phyloP scores from a whole-genome alignment of 2,888 invertebrate genomes.

The Agrotis ipsilon region DNA sequence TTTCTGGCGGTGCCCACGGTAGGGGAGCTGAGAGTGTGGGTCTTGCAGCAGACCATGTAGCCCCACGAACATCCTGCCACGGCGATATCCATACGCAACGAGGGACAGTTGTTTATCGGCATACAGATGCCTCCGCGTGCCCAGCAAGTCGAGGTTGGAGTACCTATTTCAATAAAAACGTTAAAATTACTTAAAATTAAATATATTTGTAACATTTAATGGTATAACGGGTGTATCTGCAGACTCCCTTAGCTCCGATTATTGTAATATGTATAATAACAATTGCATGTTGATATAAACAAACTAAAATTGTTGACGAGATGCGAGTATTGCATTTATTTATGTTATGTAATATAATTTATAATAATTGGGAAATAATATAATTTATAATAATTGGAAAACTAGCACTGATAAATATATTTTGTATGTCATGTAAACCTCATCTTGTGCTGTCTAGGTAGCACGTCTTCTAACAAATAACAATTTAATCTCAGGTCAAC shows the following conservation, averaged over 20 bases:
- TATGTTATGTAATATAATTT: too few species aligned
- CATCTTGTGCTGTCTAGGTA: too few species aligned
- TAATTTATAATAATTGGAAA: too few species aligned
- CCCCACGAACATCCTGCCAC: conserved; percentile 73
- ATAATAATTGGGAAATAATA: too few species aligned
- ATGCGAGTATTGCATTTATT: too few species aligned
- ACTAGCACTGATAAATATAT: too few species aligned
- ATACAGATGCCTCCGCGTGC: conserved; percentile 78
- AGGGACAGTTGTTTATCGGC: conserved; percentile 68
- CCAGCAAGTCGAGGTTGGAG: conserved; percentile 76
- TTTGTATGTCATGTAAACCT: too few species aligned
- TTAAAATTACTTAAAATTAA: neutral
- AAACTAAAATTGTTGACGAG: too few species aligned
- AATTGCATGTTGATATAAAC: neutral
- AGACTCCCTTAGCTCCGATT: neutral
- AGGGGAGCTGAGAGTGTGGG: conserved; percentile 57
- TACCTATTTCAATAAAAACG: conserved; percentile 64
- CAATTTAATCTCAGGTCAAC: too few species aligned
- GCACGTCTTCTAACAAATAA: too few species aligned
- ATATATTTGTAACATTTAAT: neutral
- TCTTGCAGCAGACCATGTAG: conserved; percentile 76
- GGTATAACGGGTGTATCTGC: neutral
- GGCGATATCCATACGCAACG: conserved; percentile 67
- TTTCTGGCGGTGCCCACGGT: conserved; percentile 57
- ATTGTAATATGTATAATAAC: too few species aligned